Evolutionary conservation across 2,888 invertebrate species (phyloP), one percentile per base, ranked within the genome.

Genomic region (Abscondita cerata): DNA sequence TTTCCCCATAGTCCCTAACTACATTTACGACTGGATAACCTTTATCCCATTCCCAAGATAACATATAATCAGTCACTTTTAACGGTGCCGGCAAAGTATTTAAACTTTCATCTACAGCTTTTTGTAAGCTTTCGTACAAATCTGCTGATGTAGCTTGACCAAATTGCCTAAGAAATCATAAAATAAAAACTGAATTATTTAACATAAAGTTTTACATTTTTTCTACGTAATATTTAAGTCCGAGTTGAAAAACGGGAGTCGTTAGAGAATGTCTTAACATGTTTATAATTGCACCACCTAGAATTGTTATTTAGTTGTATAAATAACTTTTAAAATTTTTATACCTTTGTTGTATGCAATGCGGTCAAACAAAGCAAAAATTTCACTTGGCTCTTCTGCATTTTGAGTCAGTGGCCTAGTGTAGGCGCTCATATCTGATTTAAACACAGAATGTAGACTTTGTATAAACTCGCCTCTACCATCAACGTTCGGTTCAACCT

Each of bases 261-360:
- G 64, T 59, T 9, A 66, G 8, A 19, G 64, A 51, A 46, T 61
- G 34, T 50, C 64, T 59, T 34, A 61, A 41, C 64, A 68, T 68
- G 9, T 62, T 38, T 33, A 65, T 91, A 66, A 85, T 85, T 71
- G 91, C 90, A 0, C 86, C 84, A 62, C 90, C 85, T 1, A 82
- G 83, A 33, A 56, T 12, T 18, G 4, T 19, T 11, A 5, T 15
- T 46, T 20, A 18, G 6, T 46, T 19, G 34, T 13, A 11, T n/a
- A 34, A 46, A 5, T 11, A 19, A 5, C n/a, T 40, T 19, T 6
- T 4, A 15, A n/a, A 12, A 1, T n/a, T 31, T n/a, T 41, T 52
- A 44, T 59, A 60, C 64, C 6, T 57, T 92, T 92, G 66, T 85
- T 85, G 71, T 91, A 91, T 0, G 87, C 83, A 59, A 91, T 84